These are phyloP conservation scores for Rhynchonema sp. DNA, from an alignment of 2,888 invertebrate genomes.

Conservation along the genomic window DNA sequence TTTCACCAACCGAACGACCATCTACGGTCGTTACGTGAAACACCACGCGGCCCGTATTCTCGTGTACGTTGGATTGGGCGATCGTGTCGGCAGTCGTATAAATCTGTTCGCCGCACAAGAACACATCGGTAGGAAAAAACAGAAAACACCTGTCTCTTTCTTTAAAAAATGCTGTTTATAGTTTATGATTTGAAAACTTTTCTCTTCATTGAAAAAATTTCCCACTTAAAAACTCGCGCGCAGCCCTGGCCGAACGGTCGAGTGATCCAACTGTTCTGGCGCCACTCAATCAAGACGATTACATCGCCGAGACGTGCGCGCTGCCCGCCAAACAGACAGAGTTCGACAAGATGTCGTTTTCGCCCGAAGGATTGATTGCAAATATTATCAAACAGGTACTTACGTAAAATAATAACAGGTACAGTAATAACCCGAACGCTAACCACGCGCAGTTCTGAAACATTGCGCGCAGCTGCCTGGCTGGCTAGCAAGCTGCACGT, in stretches of 20 bases:
- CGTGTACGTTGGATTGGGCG: constrained; percentile 44
- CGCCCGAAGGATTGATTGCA: background rate
- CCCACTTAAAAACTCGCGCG: too few species aligned
- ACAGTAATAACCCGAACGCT: too few species aligned
- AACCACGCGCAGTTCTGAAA: too few species aligned
- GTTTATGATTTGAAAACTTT: background rate
- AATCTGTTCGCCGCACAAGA: constrained; percentile 40
- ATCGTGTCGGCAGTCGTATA: constrained; percentile 41
- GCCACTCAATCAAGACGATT: constrained; percentile 17
- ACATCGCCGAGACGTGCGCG: constrained; percentile 21
- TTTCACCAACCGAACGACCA: constrained; percentile 46
- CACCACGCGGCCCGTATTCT: constrained; percentile 45
- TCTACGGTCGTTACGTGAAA: constrained; percentile 44
- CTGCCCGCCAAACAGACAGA: background rate
- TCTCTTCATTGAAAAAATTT: too few species aligned
- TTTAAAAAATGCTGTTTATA: too few species aligned
- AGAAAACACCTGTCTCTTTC: too few species aligned
- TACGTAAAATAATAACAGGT: too few species aligned
- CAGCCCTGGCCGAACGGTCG: too few species aligned
- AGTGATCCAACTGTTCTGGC: too few species aligned
- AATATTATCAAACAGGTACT: background rate
- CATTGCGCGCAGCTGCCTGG: too few species aligned
- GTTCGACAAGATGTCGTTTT: background rate
- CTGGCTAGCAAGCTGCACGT: too few species aligned
- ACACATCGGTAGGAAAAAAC: background rate